Conservation (phyloP, 2,888 invertebrate species). For the Hetaerina titia region DNA sequence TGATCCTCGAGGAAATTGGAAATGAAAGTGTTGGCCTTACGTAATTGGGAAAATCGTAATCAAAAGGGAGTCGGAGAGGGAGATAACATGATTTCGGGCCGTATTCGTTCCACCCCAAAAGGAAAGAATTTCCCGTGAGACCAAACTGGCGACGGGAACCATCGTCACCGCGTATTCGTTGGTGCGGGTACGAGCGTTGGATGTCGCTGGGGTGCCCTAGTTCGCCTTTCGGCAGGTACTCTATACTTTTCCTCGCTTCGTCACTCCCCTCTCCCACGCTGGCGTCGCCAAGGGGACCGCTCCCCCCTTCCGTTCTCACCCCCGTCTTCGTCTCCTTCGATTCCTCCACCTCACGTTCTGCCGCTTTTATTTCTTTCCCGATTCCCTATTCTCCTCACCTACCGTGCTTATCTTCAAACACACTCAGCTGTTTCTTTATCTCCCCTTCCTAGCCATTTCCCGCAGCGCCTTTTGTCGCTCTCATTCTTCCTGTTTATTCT, state of each 20-base stretch:
- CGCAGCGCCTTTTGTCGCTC: background rate
- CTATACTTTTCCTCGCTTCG: background rate
- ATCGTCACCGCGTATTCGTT: background rate
- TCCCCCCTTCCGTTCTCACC: too few species aligned
- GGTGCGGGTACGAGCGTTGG: too few species aligned
- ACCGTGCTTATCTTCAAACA: background rate
- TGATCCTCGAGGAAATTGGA: too few species aligned
- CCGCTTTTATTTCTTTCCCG: background rate
- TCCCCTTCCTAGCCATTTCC: background rate
- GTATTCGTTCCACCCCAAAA: background rate
- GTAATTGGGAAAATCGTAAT: background rate
- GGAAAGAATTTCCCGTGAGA: background rate
- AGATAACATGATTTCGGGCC: background rate
- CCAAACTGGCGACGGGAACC: background rate
- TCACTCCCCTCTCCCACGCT: background rate
- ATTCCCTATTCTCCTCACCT: conserved; percentile 32
- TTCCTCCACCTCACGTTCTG: background rate
- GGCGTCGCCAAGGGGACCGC: too few species aligned
- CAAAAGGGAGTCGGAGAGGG: background rate
- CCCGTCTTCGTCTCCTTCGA: background rate
- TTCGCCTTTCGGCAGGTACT: background rate
- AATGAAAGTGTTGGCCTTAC: background rate
- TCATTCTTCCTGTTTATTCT: conserved; percentile 4
- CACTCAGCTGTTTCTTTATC: conserved; percentile 23
- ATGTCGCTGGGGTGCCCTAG: background rate